A percentile compares a stretch with the other conserved stretches of the same genome.
These are phyloP conservation scores for Rhaphigaster nebulosa DNA, from an alignment of 2,888 invertebrate species.

Conservation along the genomic window DNA sequence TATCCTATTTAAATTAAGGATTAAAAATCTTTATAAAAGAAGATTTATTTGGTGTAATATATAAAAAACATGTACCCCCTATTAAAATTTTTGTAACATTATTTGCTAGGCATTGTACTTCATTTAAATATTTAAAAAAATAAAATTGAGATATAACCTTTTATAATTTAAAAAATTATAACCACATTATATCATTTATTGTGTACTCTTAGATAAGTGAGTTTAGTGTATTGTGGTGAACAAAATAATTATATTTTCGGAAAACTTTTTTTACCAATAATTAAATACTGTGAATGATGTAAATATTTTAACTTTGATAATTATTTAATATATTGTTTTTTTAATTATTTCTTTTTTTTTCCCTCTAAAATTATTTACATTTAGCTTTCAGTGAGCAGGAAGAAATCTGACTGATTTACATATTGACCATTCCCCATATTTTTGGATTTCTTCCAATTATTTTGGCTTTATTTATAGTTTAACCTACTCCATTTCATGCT, in stretches of 20 bases:
- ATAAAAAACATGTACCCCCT: neutral
- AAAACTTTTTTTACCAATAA: neutral
- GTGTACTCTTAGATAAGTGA: neutral
- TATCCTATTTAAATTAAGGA: neutral
- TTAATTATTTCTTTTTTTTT: neutral
- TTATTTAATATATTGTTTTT: slow-evolving; percentile 23
- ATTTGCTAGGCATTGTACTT: slow-evolving; percentile 12
- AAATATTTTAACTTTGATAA: slow-evolving; percentile 32
- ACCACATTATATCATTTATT: neutral
- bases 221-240: neutral
- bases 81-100: neutral
- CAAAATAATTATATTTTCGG: slow-evolving; percentile 3
- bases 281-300: slow-evolving; percentile 2
- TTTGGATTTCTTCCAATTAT: slow-evolving; percentile 48
- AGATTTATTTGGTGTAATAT: neutral
- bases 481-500: slow-evolving; percentile 32
- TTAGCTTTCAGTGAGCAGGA: neutral
- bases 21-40: neutral
- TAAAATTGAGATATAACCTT: neutral
- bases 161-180: neutral
- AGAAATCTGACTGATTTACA: slow-evolving; percentile 14
- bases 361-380: neutral
- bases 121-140: neutral
- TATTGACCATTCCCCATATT: slow-evolving; percentile 45
- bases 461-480: slow-evolving; percentile 48